Evolutionary conservation across 2,888 invertebrate genomes (phyloP).

Genomic region (Protodeltote pygarga): DNA sequence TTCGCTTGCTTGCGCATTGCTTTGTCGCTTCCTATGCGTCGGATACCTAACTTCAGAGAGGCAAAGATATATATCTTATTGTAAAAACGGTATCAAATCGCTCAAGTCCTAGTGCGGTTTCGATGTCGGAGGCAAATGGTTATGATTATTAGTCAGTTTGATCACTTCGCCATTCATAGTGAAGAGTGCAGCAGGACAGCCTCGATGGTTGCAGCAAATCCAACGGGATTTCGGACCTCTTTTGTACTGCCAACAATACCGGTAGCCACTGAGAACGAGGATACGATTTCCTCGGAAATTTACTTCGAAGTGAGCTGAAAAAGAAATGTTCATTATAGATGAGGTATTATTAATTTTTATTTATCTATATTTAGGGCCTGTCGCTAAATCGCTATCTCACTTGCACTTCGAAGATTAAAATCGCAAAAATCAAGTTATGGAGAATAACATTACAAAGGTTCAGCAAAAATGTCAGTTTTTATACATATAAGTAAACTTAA

Average conservation of each 20-base stretch:
- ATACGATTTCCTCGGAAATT: background rate
- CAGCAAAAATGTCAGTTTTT: too few relatives aligned
- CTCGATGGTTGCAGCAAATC: conserved; percentile 20
- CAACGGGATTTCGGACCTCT: conserved; percentile 7
- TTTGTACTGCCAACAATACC: background rate
- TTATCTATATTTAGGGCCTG: background rate
- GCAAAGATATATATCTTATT: too few relatives aligned
- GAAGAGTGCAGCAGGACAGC: conserved; percentile 20
- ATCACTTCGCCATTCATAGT: conserved; percentile 20
- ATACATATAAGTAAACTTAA: too few relatives aligned
- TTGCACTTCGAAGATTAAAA: too few relatives aligned
- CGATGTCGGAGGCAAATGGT: conserved; percentile 15
- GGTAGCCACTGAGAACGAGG: background rate
- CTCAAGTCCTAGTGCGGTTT: background rate
- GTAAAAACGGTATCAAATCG: too few relatives aligned
- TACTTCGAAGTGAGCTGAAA: background rate
- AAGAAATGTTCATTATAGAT: background rate
- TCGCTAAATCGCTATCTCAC: too few relatives aligned
- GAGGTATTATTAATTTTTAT: background rate
- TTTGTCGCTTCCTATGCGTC: too few relatives aligned
- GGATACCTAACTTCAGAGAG: too few relatives aligned
- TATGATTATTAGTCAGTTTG: conserved; percentile 23
- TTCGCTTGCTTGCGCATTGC: too few relatives aligned
- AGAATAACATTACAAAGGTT: too few relatives aligned
- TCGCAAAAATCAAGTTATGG: too few relatives aligned